Evolutionary conservation across 2,888 invertebrate genomes (phyloP), one percentile per base, ranked within the genome.

Genomic region (Gari tellinella): DNA sequence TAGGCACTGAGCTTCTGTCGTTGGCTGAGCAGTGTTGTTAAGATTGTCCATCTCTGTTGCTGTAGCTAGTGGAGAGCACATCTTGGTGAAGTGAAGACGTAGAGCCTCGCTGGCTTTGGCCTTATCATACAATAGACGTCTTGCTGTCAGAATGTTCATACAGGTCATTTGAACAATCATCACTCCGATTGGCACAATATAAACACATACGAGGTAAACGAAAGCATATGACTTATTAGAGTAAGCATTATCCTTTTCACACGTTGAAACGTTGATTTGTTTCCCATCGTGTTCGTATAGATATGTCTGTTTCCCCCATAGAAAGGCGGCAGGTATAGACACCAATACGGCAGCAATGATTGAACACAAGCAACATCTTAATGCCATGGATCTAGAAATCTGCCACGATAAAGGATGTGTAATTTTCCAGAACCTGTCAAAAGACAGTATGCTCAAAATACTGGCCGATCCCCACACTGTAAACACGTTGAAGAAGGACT

Each of bases 251-350:
- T 69, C 56, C 38, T 70, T 75, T 31, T 70, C 69, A 58, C 75
- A 75, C 1, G 70, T 70, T 8, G 75, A 66, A 21, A 75, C 75
- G 23, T 61, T 70, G 2, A 75, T 37, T 1, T 38, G 48, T 15
- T 49, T n/a, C 2, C 57, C 57, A 25, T 31, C 57, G 2, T 65
- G 15, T 14, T 45, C 17, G 25, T 62, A 62, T 1, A 49, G 8
- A 23, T 76, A 76, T 3, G 67, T 68, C 48, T 77, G 68, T 37
- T 69, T 69, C 21, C 77, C 77, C 69, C 72, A 77, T 17, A 77
- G 46, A 10, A 77, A 19, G 8, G 55, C 19, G 12, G 63, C 55
- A 10, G 72, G 77, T 21, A 37, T 40, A 12, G 77, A 38, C 15
- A 73, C 69, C 1, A 69, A 8, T 3, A 46, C 17, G 1, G 77